Evolutionary conservation across 2,888 invertebrate species (phyloP), one percentile per base, ranked within the genome.

Genomic region (Lasioglossum malachurum): DNA sequence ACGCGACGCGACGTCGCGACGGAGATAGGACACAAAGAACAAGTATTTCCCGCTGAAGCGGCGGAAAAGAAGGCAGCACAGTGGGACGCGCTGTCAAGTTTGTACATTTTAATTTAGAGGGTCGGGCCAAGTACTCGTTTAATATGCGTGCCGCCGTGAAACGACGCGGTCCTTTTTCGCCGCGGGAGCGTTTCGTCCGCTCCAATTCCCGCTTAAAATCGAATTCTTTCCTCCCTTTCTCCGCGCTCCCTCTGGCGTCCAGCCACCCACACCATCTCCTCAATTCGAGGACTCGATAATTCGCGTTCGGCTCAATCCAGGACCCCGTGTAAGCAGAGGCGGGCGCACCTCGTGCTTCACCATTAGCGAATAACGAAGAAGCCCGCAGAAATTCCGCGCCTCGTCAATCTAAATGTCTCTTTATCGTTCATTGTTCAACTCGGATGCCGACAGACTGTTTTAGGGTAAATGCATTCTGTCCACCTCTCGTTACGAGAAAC

Each of bases 81-180:
- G 76, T 69, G 75, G 75, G 75, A 78, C 74, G 60, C 69, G 77
- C 82, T 71, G 88, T 89, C 88, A 78, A 86, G 84, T 84, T 83
- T 78, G 75, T 90, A 90, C 84, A 78, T 87, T 89, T 89, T 90
- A 88, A 90, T 90, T 90, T 86, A 84, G 71, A 77, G 75, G 69
- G 64, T 44, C 74, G 64, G 75, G 31, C 79, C 86, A 83, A 86
- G 90, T 80, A 82, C 81, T 71, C 88, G 79, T 81, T 90, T 89
- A 90, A 90, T 87, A 83, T 79, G 84, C 86, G 78, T 75, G 60
- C 78, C 85, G 69, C 74, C 83, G 82, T 64, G 78, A 71, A 72
- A 85, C 86, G 46, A 41, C 78, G 79, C 67, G 79, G 76, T 71
- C 67, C 27, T 49, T 44, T 31, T n/a, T 16, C 64, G 72, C 14